phyloP scores from a whole-genome alignment of 2,797 vertebrate genomes.

The Gallinago nigripennis region DNA sequence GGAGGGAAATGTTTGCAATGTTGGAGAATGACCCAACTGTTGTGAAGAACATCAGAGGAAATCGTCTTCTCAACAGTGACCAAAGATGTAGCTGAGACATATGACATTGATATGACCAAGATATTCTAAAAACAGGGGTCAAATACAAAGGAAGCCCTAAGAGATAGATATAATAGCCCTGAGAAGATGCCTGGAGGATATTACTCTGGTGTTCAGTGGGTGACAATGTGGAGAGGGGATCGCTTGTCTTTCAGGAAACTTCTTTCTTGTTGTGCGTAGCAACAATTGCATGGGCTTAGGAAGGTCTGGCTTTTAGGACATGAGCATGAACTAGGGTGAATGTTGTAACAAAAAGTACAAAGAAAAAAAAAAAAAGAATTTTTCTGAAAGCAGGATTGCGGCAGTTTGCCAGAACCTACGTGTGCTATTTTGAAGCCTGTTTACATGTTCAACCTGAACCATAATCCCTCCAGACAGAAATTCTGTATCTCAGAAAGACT shows the following conservation, averaged over 20 bases:
- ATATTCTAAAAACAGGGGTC: neutral
- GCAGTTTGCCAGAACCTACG: neutral
- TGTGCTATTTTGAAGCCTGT: neutral
- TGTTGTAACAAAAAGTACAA: neutral
- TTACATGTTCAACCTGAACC: neutral
- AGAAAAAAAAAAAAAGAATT: neutral
- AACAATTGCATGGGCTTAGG: neutral
- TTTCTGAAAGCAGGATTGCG: neutral
- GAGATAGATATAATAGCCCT: neutral
- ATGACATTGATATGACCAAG: neutral
- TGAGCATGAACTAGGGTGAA: accelerated
- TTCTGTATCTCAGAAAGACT: neutral
- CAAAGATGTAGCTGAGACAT: neutral
- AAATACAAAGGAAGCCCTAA: neutral
- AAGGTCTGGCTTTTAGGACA: neutral
- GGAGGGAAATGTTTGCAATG: neutral
- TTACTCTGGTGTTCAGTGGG: neutral
- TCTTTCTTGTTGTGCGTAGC: neutral
- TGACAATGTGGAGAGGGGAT: neutral
- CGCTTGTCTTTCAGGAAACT: neutral
- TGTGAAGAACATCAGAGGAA: neutral
- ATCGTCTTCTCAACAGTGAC: neutral
- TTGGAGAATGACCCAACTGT: neutral
- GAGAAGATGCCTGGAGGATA: neutral
- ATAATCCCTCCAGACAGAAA: neutral